phyloP scores from a whole-genome alignment of 2,888 invertebrate species.

The Tipula confusa region DNA sequence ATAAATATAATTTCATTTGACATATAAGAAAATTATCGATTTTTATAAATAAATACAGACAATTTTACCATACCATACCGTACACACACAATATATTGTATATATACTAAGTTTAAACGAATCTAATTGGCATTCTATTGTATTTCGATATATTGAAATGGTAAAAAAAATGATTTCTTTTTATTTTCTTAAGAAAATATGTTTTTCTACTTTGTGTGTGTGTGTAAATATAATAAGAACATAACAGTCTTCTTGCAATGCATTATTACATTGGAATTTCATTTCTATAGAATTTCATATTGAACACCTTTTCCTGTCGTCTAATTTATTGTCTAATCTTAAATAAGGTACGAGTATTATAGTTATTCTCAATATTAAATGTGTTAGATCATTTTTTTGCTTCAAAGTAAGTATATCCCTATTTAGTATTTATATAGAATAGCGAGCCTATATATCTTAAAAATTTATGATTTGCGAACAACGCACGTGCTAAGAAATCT shows the following conservation, averaged over 20 bases:
- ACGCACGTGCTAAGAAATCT: not conserved
- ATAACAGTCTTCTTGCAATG: constrained; percentile 4
- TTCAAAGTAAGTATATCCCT: not conserved
- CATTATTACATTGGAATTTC: not conserved
- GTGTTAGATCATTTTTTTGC: not conserved
- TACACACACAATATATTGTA: no score
- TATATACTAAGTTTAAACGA: not conserved
- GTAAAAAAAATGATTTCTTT: not conserved
- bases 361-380: not conserved
- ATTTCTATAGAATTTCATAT: constrained; percentile 12
- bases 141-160: not conserved
- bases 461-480: not conserved
- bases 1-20: constrained; percentile 7
- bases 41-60: not conserved
- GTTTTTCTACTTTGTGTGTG: not conserved
- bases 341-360: not conserved
- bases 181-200: not conserved
- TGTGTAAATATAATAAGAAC: not conserved
- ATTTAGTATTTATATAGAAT: not conserved
- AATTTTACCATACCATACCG: not conserved
- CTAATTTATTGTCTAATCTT: constrained; percentile 12
- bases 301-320: constrained; percentile 25
- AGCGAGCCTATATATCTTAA: not conserved
- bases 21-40: constrained; percentile 1
- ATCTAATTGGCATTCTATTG: constrained; percentile 25